Percentiles rank a stretch among this genome's conserved stretches.
Evolutionary conservation across 2,888 invertebrate genomes (phyloP).

Genomic region (Bugulina stolonifera): DNA sequence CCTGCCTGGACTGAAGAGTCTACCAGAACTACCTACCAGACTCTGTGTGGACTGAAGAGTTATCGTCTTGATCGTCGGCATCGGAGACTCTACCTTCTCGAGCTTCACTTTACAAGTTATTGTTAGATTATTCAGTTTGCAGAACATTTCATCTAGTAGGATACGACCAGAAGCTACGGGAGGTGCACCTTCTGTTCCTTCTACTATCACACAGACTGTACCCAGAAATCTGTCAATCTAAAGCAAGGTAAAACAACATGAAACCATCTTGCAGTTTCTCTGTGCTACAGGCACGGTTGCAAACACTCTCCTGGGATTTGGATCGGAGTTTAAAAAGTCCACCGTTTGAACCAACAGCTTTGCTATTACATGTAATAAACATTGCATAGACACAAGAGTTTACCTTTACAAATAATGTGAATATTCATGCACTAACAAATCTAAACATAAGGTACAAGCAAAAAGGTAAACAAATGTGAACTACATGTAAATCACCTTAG

Average conservation of each 20-base stretch:
- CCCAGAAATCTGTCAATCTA: constrained; percentile 33
- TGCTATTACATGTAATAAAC: no score
- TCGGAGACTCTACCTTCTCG: neutral
- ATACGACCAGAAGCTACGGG: neutral
- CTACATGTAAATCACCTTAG: neutral
- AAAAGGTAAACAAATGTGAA: no score
- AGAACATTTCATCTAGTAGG: constrained; percentile 17
- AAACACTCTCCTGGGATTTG: no score
- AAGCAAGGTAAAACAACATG: neutral
- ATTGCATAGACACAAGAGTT: no score
- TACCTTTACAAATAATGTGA: no score
- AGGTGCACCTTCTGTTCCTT: constrained; percentile 31
- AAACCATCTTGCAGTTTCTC: no score
- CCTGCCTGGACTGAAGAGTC: no score
- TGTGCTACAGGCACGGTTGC: no score
- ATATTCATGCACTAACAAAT: no score
- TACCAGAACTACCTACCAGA: constrained; percentile 18
- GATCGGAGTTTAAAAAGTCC: no score
- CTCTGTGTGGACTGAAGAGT: neutral
- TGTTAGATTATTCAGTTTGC: neutral
- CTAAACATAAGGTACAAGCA: no score
- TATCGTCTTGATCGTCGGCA: neutral
- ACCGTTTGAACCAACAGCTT: no score
- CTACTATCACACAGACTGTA: constrained; percentile 37
- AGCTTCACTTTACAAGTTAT: constrained; percentile 26